phyloP scores from a whole-genome alignment of 1,140 invertebrate genomes.

The Drosophila pandora region DNA sequence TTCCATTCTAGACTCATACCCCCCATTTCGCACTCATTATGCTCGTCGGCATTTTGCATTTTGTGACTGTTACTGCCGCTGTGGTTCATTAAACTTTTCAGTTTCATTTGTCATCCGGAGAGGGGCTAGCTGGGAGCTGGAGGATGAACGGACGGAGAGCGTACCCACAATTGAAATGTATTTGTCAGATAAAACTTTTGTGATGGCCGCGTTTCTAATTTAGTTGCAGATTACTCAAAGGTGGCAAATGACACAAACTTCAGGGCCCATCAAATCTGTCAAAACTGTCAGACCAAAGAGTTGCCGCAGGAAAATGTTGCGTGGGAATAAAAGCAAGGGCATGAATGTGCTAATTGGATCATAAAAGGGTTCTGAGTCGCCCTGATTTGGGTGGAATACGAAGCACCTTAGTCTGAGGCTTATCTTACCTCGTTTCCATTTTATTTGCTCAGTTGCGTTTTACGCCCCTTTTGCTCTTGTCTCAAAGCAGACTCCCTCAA shows the following conservation, averaged over 20 bases:
- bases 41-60: conserved; percentile 55
- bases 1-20: not conserved
- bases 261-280: conserved; percentile 47
- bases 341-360: conserved; percentile 44
- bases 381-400: conserved; percentile 16
- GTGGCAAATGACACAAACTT: conserved; percentile 49
- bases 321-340: not conserved
- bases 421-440: not conserved
- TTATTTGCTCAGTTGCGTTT: conserved; percentile 3
- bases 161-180: conserved; percentile 70
- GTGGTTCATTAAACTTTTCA: conserved; percentile 79
- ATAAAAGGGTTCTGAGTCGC: conserved; percentile 20
- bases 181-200: conserved; percentile 78
- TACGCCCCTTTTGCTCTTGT: not conserved
- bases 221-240: conserved; percentile 49
- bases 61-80: conserved; percentile 58
- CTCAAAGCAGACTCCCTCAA: not conserved
- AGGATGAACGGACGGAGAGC: not conserved
- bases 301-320: conserved; percentile 12
- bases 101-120: conserved; percentile 72
- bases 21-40: conserved; percentile 43
- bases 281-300: conserved; percentile 43
- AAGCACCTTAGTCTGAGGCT: not conserved
- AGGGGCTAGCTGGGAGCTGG: not conserved
- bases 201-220: conserved; percentile 49